Evolutionary conservation across 2,797 vertebrate species (phyloP).

Genomic region (Pempheris klunzingeri): DNA sequence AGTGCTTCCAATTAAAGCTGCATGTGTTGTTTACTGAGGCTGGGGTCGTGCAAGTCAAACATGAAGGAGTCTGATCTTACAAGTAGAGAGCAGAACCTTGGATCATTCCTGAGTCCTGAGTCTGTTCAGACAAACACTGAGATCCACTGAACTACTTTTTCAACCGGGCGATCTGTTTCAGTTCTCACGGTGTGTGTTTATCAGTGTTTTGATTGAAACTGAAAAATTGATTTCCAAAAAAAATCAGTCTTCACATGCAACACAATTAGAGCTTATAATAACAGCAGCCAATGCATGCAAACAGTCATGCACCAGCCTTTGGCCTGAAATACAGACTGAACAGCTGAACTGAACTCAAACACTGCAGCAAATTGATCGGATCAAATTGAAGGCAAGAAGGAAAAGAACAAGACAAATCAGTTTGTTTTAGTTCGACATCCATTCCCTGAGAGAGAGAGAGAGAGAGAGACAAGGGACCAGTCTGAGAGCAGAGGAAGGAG

Average conservation of each 20-base stretch:
- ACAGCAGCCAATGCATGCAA: background rate
- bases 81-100: constrained; percentile 61
- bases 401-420: constrained; percentile 78
- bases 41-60: constrained; percentile 80
- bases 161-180: constrained; percentile 25
- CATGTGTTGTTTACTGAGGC: constrained; percentile 81
- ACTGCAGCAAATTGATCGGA: constrained; percentile 63
- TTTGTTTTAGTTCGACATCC: constrained; percentile 76
- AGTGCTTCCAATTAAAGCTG: constrained; percentile 87
- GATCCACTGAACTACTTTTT: constrained; percentile 29
- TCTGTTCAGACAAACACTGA: constrained; percentile 51
- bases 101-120: constrained; percentile 43
- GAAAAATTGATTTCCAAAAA: background rate
- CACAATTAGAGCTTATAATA: background rate
- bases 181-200: constrained; percentile 1
- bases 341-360: constrained; percentile 43
- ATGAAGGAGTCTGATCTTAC: constrained; percentile 75
- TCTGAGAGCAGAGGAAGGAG: constrained; percentile 70
- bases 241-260: background rate
- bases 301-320: background rate
- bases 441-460: constrained; percentile 56
- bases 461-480: constrained; percentile 53
- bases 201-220: constrained; percentile 6
- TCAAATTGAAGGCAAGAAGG: constrained; percentile 54
- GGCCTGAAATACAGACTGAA: constrained; percentile 30